Conservation (phyloP, 2,888 invertebrate genomes). For the Halictus quadricinctus region DNA sequence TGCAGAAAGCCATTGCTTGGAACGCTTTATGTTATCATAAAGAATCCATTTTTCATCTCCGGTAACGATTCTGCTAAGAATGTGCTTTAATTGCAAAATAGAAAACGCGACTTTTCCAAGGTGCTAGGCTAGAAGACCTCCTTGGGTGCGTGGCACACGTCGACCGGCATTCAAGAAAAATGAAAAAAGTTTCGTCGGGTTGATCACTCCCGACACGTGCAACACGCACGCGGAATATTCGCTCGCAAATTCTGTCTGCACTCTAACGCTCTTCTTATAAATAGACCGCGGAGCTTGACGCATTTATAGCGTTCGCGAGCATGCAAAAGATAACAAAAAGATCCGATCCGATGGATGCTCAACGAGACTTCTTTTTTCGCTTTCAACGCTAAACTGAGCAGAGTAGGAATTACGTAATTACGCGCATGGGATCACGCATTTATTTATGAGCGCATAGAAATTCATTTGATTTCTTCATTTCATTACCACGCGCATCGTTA, state of each 20-base stretch:
- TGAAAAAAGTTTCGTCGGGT: slow-evolving; percentile 28
- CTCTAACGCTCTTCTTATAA: slow-evolving; percentile 12
- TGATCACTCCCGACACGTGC: slow-evolving; percentile 11
- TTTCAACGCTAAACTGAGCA: neutral
- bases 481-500: too few relatives aligned
- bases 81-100: neutral
- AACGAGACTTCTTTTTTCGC: neutral
- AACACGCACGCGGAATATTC: neutral
- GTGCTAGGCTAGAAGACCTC: neutral
- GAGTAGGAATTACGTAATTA: neutral
- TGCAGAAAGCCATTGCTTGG: too few relatives aligned
- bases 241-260: neutral
- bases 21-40: too few relatives aligned
- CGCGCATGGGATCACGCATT: neutral
- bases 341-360: neutral
- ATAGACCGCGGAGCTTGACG: neutral
- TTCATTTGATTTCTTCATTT: neutral
- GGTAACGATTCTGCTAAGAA: too few relatives aligned
- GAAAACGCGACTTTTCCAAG: neutral
- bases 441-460: neutral
- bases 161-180: slow-evolving; percentile 24
- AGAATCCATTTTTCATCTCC: too few relatives aligned
- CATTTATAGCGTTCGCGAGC: slow-evolving; percentile 1
- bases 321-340: neutral
- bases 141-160: neutral